A percentile compares a stretch with the other conserved stretches of the same genome.
Conservation (phyloP, 2,797 vertebrate genomes). For the Hippopotamyrus pictus region DNA sequence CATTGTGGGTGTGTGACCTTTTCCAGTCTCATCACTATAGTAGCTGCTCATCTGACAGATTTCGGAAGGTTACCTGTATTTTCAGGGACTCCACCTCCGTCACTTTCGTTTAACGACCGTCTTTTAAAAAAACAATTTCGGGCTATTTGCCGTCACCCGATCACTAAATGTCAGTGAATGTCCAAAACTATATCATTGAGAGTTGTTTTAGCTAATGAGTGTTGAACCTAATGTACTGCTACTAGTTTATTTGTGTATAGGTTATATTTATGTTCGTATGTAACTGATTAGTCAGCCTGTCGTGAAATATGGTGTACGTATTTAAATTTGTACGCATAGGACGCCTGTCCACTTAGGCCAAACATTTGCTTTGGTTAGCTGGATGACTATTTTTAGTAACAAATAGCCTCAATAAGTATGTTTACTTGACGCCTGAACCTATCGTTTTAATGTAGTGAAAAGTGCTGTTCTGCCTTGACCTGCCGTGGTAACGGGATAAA, state of each 20-base stretch:
- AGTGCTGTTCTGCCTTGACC: not conserved
- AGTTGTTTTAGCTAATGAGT: not conserved
- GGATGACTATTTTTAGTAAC: slow-evolving; percentile 11
- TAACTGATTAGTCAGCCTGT: not conserved
- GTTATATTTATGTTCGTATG: not conserved
- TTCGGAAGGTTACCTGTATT: not conserved
- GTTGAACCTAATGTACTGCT: not conserved
- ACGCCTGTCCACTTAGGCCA: not conserved
- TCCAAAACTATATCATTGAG: not conserved
- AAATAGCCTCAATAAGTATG: not conserved
- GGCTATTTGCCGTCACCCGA: not conserved
- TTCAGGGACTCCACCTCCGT: not conserved
- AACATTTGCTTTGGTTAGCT: slow-evolving; percentile 1
- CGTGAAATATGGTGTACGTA: not conserved
- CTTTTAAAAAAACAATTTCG: not conserved
- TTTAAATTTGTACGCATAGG: not conserved
- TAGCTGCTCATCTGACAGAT: not conserved
- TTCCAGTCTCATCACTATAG: slow-evolving; percentile 1
- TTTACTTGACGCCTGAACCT: not conserved
- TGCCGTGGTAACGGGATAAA: not conserved
- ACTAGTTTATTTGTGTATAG: not conserved
- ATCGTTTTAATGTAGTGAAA: not conserved
- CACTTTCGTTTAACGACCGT: not conserved
- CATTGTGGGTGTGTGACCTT: slow-evolving; percentile 16
- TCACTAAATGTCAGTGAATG: not conserved